Base-by-base conservation (phyloP, 2,113 vertebrate genomes). In the Tinamus guttatus region DNA sequence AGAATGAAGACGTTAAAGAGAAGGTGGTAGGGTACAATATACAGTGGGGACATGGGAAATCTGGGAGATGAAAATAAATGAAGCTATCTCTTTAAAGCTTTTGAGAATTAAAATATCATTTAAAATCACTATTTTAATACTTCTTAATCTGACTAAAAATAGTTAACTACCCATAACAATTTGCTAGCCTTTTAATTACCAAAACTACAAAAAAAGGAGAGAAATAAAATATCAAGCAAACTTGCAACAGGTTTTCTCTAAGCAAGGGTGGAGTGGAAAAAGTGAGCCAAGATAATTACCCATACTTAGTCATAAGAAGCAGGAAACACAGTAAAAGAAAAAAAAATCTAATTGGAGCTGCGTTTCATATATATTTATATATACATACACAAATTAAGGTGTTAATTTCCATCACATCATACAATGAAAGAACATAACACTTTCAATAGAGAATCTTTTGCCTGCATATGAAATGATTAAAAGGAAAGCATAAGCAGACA, bases 191-290 rank as follows among this genome's bases (percentile, higher is more conserved):
- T 97, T 97, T 96, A 95, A 95, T 97, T 96, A 96, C 45, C 63
- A 87, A 92, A 97, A 95, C 69, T 87, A 65, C 24, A 34, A 75
- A 94, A 93, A 91, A 63, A 76, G 93, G 86, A 82, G 68, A 85
- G 89, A 79, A 78, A 91, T 90, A 96, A 96, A 97, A 89, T 87
- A 79, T 97, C 94, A 84, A 96, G 96, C 95, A 97, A 98, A 97
- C 79, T 97, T 97, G 93, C 95, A 97, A 96, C 97, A 98, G 94
- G 96, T 97, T 98, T 98, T 98, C 97, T 97, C 43, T 81, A 96
- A 98, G 94, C 85, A 95, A 97, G 98, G 98, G 97, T 96, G 97
- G 97, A 98, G 96, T 97, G 98, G 98, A 98, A 98, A 98, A 98
- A 98, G 89, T 98, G 97, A 98, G 95, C 96, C 95, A 95, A 97